phyloP scores from a whole-genome alignment of 2,797 vertebrate genomes.

The Hozukius guyotensis region DNA sequence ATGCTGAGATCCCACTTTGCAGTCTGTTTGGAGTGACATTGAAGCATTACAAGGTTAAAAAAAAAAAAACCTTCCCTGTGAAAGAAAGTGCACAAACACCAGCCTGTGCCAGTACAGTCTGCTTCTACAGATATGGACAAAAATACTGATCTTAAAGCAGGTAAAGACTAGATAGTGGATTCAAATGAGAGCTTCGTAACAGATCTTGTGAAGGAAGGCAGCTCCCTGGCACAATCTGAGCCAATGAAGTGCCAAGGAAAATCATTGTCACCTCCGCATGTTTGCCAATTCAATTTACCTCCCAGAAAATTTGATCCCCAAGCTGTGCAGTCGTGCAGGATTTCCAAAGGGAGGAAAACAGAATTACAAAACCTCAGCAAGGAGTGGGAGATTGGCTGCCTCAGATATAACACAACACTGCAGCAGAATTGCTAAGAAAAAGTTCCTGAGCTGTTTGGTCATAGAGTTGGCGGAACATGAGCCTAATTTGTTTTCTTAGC shows the following conservation, averaged over 20 bases:
- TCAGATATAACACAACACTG: slow-evolving; percentile 27
- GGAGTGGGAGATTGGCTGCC: slow-evolving; percentile 42
- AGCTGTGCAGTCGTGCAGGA: slow-evolving; percentile 53
- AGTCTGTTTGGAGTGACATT: background rate
- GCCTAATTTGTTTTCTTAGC: background rate
- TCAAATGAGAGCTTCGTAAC: slow-evolving; percentile 27
- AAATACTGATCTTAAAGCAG: background rate
- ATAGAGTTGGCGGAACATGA: background rate
- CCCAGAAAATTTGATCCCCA: slow-evolving; percentile 69
- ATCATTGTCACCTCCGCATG: slow-evolving; percentile 62
- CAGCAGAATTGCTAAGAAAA: slow-evolving; percentile 7
- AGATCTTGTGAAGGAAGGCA: slow-evolving; percentile 13
- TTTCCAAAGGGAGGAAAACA: slow-evolving; percentile 55
- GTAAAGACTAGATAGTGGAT: background rate
- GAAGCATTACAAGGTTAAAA: background rate
- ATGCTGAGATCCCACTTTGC: slow-evolving; percentile 21
- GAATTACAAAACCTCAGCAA: slow-evolving; percentile 59
- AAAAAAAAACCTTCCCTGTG: background rate
- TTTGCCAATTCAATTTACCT: slow-evolving; percentile 78
- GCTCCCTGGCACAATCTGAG: slow-evolving; percentile 20
- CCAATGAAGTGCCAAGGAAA: slow-evolving; percentile 63
- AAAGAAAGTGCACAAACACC: background rate
- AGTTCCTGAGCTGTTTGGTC: slow-evolving; percentile 5
- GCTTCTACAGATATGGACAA: background rate
- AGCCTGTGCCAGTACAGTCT: background rate